Evolutionary conservation across 2,888 invertebrate species (phyloP), one percentile per base, ranked within the genome.

Genomic region (Chrysolina haemoptera): DNA sequence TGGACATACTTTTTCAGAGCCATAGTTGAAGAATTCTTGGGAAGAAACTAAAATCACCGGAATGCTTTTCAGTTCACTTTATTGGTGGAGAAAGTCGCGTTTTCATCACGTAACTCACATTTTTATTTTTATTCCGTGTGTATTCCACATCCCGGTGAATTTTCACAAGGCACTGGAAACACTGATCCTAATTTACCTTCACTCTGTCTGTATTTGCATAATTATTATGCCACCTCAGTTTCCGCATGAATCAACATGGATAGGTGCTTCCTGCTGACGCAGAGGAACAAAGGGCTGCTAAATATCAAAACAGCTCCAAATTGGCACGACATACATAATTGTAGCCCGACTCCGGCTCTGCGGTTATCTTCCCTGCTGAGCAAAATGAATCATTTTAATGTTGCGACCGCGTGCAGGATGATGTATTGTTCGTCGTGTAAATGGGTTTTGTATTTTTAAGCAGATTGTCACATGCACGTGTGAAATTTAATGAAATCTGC

Each of bases 381-480:
- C 10, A 53, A 53, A 53, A 53, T 53, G 20, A 53, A 53, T 53
- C 53, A 53, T 53, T 53, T 53, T 22, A 53, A 53, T 20, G 20
- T 20, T 20, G 16, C 53, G 10, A 20, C 53, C 53, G 53, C 20
- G 5, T 53, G 53, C 5, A 6, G 11, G 0, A 22, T 53, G 20
- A 22, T 53, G 4, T 53, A 53, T 48, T 53, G 53, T 11, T 12
- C 12, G 53, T 20, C 53, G 53, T 53, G 22, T 53, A 12, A 53
- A 22, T 20, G 53, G 20, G 22, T 2, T 18, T 53, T 53, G 20
- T 53, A 53, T 12, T 53, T 53, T 53, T 53, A 1, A 53, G 20
- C 12, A 20, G 20, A 3, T 53, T 18, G 10, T 20, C 18, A 18
- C 0, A 14, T 3, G 20, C 16, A 53, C 20, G 20, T 53, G 12